phyloP scores from a whole-genome alignment of 2,888 invertebrate genomes.

The Julus scanicus region DNA sequence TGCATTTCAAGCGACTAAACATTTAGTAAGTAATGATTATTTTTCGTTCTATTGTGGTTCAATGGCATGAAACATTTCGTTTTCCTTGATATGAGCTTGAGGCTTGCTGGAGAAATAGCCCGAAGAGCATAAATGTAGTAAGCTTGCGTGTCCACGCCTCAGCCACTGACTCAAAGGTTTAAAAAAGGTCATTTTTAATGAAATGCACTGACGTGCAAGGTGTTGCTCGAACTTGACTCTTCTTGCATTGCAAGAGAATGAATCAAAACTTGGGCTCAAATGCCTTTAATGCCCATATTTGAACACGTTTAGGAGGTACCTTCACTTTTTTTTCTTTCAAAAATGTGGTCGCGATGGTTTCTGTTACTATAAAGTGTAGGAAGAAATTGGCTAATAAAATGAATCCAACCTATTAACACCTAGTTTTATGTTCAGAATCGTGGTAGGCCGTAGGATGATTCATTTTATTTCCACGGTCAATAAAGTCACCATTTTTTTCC shows the following conservation, averaged over 20 bases:
- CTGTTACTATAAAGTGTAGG: not conserved
- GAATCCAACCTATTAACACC: conserved; percentile 23
- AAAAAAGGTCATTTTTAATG: not conserved
- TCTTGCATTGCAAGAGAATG: not conserved
- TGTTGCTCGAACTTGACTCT: not conserved
- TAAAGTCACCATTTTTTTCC: not conserved
- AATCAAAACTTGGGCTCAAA: not conserved
- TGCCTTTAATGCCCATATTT: not conserved
- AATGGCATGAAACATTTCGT: not conserved
- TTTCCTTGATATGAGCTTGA: conserved; percentile 23
- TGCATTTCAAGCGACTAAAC: not conserved
- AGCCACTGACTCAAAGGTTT: not conserved
- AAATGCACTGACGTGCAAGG: not conserved
- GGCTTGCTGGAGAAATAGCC: not conserved
- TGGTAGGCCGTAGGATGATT: conserved; percentile 39
- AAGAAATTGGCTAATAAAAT: conserved; percentile 12
- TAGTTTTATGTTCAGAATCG: conserved; percentile 13
- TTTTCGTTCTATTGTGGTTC: not conserved
- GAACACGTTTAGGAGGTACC: not conserved
- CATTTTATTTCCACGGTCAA: conserved; percentile 24
- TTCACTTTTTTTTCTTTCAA: not conserved
- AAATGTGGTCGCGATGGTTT: not conserved
- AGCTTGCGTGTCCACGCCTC: not conserved
- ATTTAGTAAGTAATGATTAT: not conserved
- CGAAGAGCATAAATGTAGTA: not conserved